These are phyloP conservation scores for Scylla paramamosain DNA, from an alignment of 1,140 invertebrate genomes.

Conservation along the genomic window DNA sequence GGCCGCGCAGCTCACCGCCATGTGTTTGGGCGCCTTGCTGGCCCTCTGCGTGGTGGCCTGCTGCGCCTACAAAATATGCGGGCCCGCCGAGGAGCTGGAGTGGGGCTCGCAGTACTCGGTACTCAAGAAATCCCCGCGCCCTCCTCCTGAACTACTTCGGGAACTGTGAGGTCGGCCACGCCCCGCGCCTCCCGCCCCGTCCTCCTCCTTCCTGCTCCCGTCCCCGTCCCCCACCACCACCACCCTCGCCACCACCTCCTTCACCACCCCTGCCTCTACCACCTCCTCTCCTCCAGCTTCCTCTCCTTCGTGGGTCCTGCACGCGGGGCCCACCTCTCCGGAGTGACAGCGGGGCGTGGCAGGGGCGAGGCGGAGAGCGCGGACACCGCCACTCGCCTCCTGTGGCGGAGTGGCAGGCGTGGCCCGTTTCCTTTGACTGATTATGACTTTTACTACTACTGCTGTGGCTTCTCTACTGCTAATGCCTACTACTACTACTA, in stretches of 20 bases:
- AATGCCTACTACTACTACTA: not conserved
- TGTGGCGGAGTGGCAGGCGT: not conserved
- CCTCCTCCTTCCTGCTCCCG: not conserved
- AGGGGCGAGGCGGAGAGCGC: not conserved
- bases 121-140: constrained; percentile 40
- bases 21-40: constrained; percentile 53
- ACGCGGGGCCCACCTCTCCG: not conserved
- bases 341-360: not conserved
- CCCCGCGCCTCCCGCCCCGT: constrained; percentile 11
- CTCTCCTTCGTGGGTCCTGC: constrained; percentile 30
- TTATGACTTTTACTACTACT: not conserved
- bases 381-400: not conserved
- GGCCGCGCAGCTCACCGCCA: constrained; percentile 62
- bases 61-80: constrained; percentile 71
- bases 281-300: constrained; percentile 27
- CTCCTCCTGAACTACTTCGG: constrained; percentile 43
- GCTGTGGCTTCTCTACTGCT: not conserved
- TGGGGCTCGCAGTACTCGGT: constrained; percentile 66
- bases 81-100: constrained; percentile 62
- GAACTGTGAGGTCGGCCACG: constrained; percentile 59
- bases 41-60: constrained; percentile 63
- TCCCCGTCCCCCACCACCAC: not conserved
- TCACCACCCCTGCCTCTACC: not conserved
- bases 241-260: not conserved
- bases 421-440: not conserved